Percentiles rank a stretch among this genome's conserved stretches.
These are phyloP conservation scores for Atractosteus spatula DNA, from an alignment of 2,113 vertebrate genomes.

Conservation along the genomic window DNA sequence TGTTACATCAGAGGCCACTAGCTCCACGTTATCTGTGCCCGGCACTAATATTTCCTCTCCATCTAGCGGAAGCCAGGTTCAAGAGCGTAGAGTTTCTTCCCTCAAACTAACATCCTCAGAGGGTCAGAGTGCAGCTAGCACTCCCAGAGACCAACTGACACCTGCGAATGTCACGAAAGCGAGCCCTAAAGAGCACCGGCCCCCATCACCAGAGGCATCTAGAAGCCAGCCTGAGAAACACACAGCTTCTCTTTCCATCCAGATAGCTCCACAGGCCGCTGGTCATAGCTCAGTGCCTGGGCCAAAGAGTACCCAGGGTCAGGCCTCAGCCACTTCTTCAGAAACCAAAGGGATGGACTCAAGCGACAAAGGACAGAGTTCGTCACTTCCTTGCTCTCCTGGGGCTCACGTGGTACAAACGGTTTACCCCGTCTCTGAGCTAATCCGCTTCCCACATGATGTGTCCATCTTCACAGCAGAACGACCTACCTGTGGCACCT, in stretches of 20 bases:
- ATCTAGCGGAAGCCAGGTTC: slow-evolving; percentile 60
- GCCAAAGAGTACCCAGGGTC: slow-evolving; percentile 57
- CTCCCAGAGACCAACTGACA: slow-evolving; percentile 33
- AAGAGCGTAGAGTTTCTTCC: slow-evolving; percentile 77
- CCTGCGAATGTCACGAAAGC: slow-evolving; percentile 32
- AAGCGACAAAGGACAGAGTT: slow-evolving; percentile 59
- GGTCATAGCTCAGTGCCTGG: slow-evolving; percentile 50
- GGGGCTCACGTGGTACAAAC: slow-evolving; percentile 65
- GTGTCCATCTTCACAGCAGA: neutral
- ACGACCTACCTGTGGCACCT: neutral
- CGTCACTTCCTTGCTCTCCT: slow-evolving; percentile 56
- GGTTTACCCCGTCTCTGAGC: slow-evolving; percentile 53
- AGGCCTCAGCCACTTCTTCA: slow-evolving; percentile 60
- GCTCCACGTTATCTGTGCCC: slow-evolving; percentile 35
- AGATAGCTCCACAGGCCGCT: slow-evolving; percentile 62
- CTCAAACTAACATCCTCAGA: slow-evolving; percentile 75
- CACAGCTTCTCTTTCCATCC: slow-evolving; percentile 76
- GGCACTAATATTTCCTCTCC: slow-evolving; percentile 47
- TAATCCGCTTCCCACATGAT: slow-evolving; percentile 12
- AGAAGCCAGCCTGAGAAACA: slow-evolving; percentile 57
- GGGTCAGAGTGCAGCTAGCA: slow-evolving; percentile 26
- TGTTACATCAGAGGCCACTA: slow-evolving; percentile 37
- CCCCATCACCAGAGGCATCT: slow-evolving; percentile 44
- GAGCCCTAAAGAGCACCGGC: slow-evolving; percentile 40
- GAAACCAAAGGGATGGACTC: slow-evolving; percentile 59